phyloP scores from a whole-genome alignment of 2,888 invertebrate genomes.

The Drosophila differens region DNA sequence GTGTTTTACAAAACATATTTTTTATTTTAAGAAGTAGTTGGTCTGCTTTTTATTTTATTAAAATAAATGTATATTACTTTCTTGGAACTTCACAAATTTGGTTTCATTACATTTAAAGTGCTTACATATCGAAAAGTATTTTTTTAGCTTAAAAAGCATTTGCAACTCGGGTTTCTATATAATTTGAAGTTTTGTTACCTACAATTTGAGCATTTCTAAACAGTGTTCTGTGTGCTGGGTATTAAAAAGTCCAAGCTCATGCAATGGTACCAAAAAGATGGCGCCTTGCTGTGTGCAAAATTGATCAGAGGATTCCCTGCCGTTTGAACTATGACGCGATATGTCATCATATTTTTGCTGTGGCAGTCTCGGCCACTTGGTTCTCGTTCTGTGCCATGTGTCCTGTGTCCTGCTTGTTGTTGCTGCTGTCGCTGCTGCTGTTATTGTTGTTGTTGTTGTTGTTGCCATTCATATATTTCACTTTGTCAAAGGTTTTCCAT shows the following conservation, averaged over 20 bases:
- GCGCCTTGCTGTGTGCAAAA: constrained; percentile 85
- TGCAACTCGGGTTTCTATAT: background rate
- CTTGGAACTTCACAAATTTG: background rate
- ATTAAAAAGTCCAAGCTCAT: constrained; percentile 33
- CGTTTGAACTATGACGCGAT: constrained; percentile 86
- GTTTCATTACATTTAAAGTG: background rate
- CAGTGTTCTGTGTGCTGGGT: constrained; percentile 30
- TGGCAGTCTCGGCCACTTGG: constrained; percentile 50
- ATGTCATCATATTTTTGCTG: constrained; percentile 85
- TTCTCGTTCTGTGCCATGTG: constrained; percentile 6
- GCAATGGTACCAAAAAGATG: constrained; percentile 76
- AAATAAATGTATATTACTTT: background rate
- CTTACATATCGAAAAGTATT: background rate
- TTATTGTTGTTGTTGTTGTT: constrained; percentile 28
- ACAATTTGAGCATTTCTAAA: background rate
- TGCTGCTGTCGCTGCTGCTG: background rate
- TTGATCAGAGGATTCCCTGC: constrained; percentile 86
- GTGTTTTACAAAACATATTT: background rate
- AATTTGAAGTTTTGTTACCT: background rate
- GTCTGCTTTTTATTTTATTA: background rate
- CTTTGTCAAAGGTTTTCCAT: constrained; percentile 66
- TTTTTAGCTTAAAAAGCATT: background rate
- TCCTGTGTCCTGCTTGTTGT: constrained; percentile 5
- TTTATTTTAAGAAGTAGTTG: background rate
- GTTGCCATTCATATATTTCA: constrained; percentile 70